phyloP scores from a whole-genome alignment of 92 coral and sea anemone species.

The Palythoa caribaeorum region DNA sequence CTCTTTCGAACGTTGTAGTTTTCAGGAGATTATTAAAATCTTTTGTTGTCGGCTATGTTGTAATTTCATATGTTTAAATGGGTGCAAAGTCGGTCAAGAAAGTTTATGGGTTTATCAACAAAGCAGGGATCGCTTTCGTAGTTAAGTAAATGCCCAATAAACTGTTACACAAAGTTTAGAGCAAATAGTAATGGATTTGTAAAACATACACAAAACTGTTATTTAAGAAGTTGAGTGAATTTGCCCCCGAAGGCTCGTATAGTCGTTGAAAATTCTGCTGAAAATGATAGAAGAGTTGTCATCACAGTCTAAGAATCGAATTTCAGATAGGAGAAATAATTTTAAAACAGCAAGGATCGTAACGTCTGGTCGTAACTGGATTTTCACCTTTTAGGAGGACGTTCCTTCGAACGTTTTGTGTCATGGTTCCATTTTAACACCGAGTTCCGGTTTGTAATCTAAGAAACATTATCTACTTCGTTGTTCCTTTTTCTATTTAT shows the following conservation, averaged over 20 bases:
- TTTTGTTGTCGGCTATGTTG: conserved; percentile 41
- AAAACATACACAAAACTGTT: neutral
- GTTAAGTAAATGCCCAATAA: conserved; percentile 27
- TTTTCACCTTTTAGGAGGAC: conserved; percentile 10
- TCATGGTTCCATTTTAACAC: conserved; percentile 11
- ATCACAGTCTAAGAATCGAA: neutral
- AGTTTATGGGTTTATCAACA: neutral
- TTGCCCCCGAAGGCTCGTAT: neutral
- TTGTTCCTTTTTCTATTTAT: neutral
- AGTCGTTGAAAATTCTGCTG: neutral
- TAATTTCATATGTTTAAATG: conserved; percentile 26
- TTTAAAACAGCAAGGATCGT: neutral
- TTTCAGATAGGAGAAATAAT: neutral
- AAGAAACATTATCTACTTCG: neutral
- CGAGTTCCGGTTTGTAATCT: conserved; percentile 30
- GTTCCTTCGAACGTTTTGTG: neutral
- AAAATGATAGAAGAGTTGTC: neutral
- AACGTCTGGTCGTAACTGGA: neutral
- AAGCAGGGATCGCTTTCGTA: neutral
- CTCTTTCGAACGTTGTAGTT: conserved; percentile 29
- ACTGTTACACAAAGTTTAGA: conserved; percentile 2
- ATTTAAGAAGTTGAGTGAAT: neutral
- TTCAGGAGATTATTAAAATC: conserved; percentile 42
- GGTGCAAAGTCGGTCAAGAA: conserved; percentile 18
- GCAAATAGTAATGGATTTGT: neutral